Evolutionary conservation across 2,888 invertebrate species (phyloP).

Genomic region (Bombyx huttoni): DNA sequence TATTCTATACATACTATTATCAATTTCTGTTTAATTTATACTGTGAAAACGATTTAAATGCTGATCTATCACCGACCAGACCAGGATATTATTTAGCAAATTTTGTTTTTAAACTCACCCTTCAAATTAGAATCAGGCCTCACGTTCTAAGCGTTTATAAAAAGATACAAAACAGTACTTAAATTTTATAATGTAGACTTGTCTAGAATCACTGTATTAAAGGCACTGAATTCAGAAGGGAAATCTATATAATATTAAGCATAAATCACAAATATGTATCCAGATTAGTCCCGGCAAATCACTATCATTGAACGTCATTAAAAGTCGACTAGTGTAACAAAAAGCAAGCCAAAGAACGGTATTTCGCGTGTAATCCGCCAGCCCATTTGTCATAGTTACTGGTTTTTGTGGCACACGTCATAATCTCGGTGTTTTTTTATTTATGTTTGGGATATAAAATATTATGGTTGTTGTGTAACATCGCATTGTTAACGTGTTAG

Average conservation of each 20-base stretch:
- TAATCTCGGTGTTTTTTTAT: conserved; percentile 37
- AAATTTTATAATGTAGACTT: too few species aligned
- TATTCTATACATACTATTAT: too few species aligned
- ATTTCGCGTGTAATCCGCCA: conserved; percentile 37
- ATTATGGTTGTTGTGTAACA: conserved; percentile 50
- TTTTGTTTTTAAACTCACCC: too few species aligned
- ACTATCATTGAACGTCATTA: conserved; percentile 32
- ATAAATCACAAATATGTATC: conserved; percentile 28
- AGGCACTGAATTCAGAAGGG: too few species aligned
- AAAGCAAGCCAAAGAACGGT: conserved; percentile 24
- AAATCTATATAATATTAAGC: background rate
- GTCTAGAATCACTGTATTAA: too few species aligned
- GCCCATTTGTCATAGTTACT: conserved; percentile 47
- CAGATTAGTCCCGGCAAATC: conserved; percentile 20
- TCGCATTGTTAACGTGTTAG: conserved; percentile 38
- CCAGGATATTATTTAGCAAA: too few species aligned
- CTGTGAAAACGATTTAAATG: too few species aligned
- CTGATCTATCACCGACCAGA: too few species aligned
- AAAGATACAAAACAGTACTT: too few species aligned
- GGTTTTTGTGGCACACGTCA: conserved; percentile 28
- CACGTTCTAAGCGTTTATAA: too few species aligned
- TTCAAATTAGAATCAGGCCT: too few species aligned
- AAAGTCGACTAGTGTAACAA: conserved; percentile 23
- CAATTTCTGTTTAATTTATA: too few species aligned
- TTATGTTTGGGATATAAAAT: conserved; percentile 36